phyloP scores from a whole-genome alignment of 1,140 invertebrate genomes.

The Harpegnathos saltator region DNA sequence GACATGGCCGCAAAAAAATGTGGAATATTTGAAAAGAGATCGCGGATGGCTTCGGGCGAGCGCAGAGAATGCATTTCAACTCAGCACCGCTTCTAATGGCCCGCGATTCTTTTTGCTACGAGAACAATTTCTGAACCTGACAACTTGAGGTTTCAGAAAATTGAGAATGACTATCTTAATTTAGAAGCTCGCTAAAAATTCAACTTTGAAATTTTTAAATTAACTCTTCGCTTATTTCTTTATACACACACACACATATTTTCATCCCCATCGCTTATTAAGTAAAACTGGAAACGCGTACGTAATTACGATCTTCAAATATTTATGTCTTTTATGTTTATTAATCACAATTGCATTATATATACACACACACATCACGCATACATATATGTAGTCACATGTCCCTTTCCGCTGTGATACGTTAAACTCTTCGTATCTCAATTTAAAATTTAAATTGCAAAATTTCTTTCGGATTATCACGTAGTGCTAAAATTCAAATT shows the following conservation, averaged over 20 bases:
- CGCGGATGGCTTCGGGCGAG: slow-evolving; percentile 56
- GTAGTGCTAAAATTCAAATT: not conserved
- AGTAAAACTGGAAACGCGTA: slow-evolving; percentile 7
- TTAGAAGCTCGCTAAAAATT: slow-evolving; percentile 49
- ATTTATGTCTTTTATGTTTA: not conserved
- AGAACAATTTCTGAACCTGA: slow-evolving; percentile 62
- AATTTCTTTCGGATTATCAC: slow-evolving; percentile 13
- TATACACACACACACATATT: not conserved
- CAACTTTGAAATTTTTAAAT: slow-evolving; percentile 50
- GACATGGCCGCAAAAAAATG: slow-evolving; percentile 44
- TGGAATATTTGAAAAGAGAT: slow-evolving; percentile 57
- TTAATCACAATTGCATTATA: slow-evolving; percentile 1
- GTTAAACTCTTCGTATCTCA: not conserved
- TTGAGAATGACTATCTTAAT: slow-evolving; percentile 52
- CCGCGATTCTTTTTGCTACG: slow-evolving; percentile 40
- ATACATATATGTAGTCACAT: not conserved
- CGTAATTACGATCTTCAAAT: not conserved
- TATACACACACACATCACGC: not conserved
- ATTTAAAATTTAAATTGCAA: not conserved
- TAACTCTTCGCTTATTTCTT: slow-evolving; percentile 35
- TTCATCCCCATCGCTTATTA: not conserved
- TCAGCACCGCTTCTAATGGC: slow-evolving; percentile 58
- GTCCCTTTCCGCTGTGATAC: not conserved
- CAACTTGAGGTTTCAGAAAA: slow-evolving; percentile 50
- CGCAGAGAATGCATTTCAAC: slow-evolving; percentile 59